phyloP scores from a whole-genome alignment of 2,797 vertebrate genomes.

The Phylloscopus collybita region DNA sequence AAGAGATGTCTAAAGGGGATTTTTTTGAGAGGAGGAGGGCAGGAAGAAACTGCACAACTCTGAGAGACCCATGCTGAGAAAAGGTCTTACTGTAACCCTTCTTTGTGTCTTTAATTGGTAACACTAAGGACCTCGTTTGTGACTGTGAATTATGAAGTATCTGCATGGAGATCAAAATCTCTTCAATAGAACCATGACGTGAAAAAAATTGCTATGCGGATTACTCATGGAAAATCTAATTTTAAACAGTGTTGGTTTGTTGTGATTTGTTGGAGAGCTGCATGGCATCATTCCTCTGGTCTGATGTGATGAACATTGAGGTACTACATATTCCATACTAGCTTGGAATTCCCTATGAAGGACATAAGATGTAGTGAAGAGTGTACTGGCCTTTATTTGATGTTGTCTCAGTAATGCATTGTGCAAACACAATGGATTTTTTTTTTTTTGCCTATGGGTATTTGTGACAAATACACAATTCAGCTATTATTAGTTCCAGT shows the following conservation, averaged over 20 bases:
- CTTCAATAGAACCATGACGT: neutral
- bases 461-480: neutral
- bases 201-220: neutral
- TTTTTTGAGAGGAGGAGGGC: neutral
- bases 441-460: neutral
- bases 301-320: neutral
- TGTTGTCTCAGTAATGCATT: neutral
- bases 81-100: neutral
- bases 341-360: neutral
- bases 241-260: constrained; percentile 25
- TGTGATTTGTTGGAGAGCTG: constrained; percentile 21
- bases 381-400: neutral
- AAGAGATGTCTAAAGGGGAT: neutral
- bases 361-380: neutral
- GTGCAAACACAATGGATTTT: neutral
- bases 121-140: neutral
- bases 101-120: neutral
- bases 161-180: constrained; percentile 24
- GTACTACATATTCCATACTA: neutral
- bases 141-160: neutral
- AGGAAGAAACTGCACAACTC: neutral
- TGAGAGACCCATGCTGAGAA: neutral
- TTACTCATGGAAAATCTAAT: constrained; percentile 61
- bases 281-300: neutral
- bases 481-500: constrained; percentile 3